Percentiles rank a stretch among this genome's conserved stretches.
phyloP scores from a whole-genome alignment of 2,113 vertebrate species.

The Sisor rabdophorus region DNA sequence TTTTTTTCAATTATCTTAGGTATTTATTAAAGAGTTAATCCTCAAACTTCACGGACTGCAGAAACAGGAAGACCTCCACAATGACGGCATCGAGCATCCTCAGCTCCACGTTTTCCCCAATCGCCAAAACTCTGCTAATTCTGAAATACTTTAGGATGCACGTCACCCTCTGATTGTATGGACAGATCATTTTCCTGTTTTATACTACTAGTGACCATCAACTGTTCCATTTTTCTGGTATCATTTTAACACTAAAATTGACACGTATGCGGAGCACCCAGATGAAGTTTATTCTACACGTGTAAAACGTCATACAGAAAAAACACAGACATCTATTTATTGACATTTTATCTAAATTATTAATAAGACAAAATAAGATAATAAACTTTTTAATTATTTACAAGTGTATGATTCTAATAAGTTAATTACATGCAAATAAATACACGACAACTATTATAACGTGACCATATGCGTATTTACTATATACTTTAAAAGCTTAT shows the following conservation, averaged over 20 bases:
- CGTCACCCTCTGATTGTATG: conserved; percentile 3
- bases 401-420: too few relatives aligned
- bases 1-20: conserved; percentile 51
- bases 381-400: too few relatives aligned
- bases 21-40: conserved; percentile 71
- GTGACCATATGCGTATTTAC: too few relatives aligned
- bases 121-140: conserved; percentile 45
- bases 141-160: conserved; percentile 52
- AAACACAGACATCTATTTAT: conserved; percentile 1
- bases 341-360: background rate
- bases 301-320: background rate
- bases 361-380: background rate
- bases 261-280: conserved; percentile 13
- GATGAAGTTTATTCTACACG: background rate
- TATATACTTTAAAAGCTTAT: too few relatives aligned
- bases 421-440: background rate
- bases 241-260: conserved; percentile 5
- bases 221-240: conserved; percentile 1
- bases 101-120: conserved; percentile 57
- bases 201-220: background rate
- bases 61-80: conserved; percentile 73
- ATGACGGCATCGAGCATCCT: conserved; percentile 61
- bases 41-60: conserved; percentile 70
- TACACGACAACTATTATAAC: too few relatives aligned
- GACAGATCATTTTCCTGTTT: background rate